Conservation (phyloP, 2,113 vertebrate species). For the Phalacrocorax pelagicus region DNA sequence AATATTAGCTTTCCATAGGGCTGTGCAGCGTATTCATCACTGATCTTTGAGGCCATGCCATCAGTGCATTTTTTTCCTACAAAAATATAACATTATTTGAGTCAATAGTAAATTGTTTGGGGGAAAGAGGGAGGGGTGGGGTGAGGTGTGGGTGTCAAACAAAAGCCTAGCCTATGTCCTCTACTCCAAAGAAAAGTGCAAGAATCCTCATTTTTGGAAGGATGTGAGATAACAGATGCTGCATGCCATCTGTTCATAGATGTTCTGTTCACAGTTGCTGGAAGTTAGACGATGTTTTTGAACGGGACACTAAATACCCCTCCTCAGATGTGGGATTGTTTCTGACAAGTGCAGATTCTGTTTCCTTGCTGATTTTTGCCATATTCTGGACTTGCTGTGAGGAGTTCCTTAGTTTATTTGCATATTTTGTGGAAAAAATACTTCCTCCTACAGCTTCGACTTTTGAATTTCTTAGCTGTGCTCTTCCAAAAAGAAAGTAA, state of each 20-base stretch:
- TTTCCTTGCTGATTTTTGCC: background rate
- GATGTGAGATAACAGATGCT: background rate
- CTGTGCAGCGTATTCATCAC: background rate
- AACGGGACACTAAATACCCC: background rate
- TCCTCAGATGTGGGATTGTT: background rate
- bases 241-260: background rate
- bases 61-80: background rate
- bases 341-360: background rate
- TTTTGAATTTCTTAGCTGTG: background rate
- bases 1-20: background rate
- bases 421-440: background rate
- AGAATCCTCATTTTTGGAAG: background rate
- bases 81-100: background rate
- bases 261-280: background rate
- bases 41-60: background rate
- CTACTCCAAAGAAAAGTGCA: background rate
- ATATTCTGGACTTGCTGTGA: background rate
- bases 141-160: background rate
- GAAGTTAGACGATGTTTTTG: background rate
- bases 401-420: background rate
- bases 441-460: background rate
- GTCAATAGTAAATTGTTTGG: background rate
- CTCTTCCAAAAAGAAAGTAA: background rate
- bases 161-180: background rate
- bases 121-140: background rate